Conservation (phyloP, 1,140 invertebrate genomes). For the Cherax destructor region DNA sequence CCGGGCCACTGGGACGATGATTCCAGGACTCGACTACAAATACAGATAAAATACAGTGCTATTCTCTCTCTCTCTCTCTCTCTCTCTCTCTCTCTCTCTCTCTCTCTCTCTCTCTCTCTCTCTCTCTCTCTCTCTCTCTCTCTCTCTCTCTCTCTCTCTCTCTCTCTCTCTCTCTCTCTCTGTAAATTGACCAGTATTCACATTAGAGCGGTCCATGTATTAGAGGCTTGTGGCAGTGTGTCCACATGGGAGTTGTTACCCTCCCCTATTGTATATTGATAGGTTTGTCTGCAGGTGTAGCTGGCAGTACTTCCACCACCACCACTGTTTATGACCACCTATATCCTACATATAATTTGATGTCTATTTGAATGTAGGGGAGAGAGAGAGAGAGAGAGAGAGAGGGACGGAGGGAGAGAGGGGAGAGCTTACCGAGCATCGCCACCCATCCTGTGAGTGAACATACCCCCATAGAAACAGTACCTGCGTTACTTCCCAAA, state of each 20-base stretch:
- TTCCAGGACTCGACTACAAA: too few relatives aligned
- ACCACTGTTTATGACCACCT: neutral
- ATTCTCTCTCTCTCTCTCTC: neutral
- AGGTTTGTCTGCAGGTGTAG: neutral
- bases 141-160: too few relatives aligned
- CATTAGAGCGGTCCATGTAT: neutral
- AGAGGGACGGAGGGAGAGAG: neutral
- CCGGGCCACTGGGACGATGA: too few relatives aligned
- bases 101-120: neutral
- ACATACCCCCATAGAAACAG: too few relatives aligned
- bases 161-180: too few relatives aligned
- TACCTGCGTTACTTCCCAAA: too few relatives aligned
- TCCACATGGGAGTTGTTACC: neutral
- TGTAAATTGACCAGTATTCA: neutral
- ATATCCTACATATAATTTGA: neutral
- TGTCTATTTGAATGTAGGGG: neutral
- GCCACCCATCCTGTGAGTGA: too few relatives aligned
- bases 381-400: neutral
- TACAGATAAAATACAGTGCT: too few relatives aligned
- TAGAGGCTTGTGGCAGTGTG: neutral
- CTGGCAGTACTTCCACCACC: neutral
- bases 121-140: too few relatives aligned
- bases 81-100: constrained; percentile 2
- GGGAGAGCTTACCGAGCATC: too few relatives aligned
- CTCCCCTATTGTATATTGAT: neutral